Conservation (phyloP, 2,797 vertebrate species). For the Acrossocheilus fasciatus region DNA sequence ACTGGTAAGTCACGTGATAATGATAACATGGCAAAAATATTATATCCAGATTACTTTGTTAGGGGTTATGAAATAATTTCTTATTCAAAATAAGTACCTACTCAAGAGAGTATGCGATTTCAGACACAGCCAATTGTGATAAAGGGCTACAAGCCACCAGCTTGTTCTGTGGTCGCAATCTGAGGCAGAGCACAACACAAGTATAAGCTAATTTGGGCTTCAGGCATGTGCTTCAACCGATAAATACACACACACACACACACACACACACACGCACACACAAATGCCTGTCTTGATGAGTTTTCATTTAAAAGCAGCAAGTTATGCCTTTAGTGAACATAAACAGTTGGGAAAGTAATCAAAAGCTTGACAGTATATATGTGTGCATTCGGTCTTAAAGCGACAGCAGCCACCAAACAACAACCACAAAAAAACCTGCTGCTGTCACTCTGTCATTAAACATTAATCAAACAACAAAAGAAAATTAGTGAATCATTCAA, state of each 20-base stretch:
- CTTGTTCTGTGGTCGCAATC: not conserved
- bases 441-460: not conserved
- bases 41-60: no score
- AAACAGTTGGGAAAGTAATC: not conserved
- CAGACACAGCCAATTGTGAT: not conserved
- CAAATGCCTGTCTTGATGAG: not conserved
- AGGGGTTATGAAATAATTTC: no score
- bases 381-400: not conserved
- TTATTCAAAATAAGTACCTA: not conserved
- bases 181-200: not conserved
- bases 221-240: no score
- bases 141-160: not conserved
- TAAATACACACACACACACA: no score
- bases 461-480: not conserved
- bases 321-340: not conserved
- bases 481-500: not conserved
- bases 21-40: no score
- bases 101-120: not conserved
- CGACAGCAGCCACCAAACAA: not conserved
- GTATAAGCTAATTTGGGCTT: no score
- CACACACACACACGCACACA: no score
- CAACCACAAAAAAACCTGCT: not conserved
- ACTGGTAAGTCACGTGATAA: not conserved
- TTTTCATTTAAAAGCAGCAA: no score
- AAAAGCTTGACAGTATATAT: not conserved